These are phyloP conservation scores for Drosophila tsacasi DNA, from an alignment of 1,140 invertebrate species.

Conservation along the genomic window DNA sequence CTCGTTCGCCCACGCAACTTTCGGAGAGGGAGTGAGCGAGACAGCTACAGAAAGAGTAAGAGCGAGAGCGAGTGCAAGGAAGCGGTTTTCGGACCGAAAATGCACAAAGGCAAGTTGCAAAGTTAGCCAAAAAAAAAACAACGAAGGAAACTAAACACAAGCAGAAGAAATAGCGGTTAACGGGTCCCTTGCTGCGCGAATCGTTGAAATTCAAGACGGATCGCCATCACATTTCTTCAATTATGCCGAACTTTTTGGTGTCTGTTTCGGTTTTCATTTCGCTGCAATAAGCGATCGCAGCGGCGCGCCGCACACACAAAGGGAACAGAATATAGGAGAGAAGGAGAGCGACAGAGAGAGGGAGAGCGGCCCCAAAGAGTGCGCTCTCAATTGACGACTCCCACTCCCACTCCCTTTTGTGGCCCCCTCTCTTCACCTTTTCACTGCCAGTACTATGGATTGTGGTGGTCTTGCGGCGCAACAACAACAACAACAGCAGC, in stretches of 20 bases:
- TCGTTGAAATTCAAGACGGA: slow-evolving; percentile 47
- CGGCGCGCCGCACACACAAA: slow-evolving; percentile 14
- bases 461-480: slow-evolving; percentile 79
- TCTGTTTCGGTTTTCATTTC: slow-evolving; percentile 42
- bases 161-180: slow-evolving; percentile 46
- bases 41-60: slow-evolving; percentile 23
- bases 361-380: slow-evolving; percentile 28
- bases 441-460: slow-evolving; percentile 69
- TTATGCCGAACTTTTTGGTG: slow-evolving; percentile 32
- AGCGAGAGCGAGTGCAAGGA: slow-evolving; percentile 27
- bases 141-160: slow-evolving; percentile 17
- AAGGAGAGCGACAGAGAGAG: slow-evolving; percentile 6
- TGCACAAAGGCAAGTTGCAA: slow-evolving; percentile 47
- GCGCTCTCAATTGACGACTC: slow-evolving; percentile 42
- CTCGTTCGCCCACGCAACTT: slow-evolving; percentile 65
- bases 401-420: slow-evolving; percentile 36
- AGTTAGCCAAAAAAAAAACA: slow-evolving; percentile 27
- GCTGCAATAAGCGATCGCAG: slow-evolving; percentile 44
- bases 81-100: slow-evolving; percentile 47
- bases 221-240: slow-evolving; percentile 46
- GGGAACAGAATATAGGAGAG: slow-evolving; percentile 8
- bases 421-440: slow-evolving; percentile 21
- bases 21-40: slow-evolving; percentile 16
- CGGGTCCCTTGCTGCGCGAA: slow-evolving; percentile 35
- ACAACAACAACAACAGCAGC: slow-evolving; percentile 64